Conservation (phyloP, 2,113 vertebrate genomes). For the Fukomys damarensis region DNA sequence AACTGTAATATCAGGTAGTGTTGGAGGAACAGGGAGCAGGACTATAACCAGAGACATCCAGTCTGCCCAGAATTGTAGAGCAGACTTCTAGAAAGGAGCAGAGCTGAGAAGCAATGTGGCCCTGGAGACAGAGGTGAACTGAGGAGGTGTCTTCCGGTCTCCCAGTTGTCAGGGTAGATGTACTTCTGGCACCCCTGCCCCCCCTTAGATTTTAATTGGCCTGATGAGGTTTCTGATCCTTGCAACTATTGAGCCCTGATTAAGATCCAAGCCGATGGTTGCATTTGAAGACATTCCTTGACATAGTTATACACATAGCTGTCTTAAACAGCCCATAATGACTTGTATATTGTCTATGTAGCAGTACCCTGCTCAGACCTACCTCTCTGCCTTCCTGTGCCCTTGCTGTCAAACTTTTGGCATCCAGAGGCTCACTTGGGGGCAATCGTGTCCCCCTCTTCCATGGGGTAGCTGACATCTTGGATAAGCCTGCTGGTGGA, state of each 20-base stretch:
- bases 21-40: neutral
- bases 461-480: neutral
- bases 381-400: neutral
- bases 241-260: neutral
- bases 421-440: neutral
- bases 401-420: neutral
- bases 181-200: neutral
- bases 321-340: neutral
- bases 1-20: neutral
- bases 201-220: neutral
- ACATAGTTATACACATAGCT: neutral
- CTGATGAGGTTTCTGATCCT: constrained; percentile 37
- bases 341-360: neutral
- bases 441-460: neutral
- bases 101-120: neutral
- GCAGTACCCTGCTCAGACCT: neutral
- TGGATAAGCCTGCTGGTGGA: neutral
- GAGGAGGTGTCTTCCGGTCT: neutral
- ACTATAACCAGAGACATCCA: neutral
- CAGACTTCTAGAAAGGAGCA: neutral
- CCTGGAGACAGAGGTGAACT: neutral
- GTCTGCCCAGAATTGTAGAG: neutral
- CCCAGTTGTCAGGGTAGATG: neutral
- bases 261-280: neutral
- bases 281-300: neutral